These are phyloP conservation scores for Gastrophysa polygoni DNA, from an alignment of 2,888 invertebrate species.

Conservation along the genomic window DNA sequence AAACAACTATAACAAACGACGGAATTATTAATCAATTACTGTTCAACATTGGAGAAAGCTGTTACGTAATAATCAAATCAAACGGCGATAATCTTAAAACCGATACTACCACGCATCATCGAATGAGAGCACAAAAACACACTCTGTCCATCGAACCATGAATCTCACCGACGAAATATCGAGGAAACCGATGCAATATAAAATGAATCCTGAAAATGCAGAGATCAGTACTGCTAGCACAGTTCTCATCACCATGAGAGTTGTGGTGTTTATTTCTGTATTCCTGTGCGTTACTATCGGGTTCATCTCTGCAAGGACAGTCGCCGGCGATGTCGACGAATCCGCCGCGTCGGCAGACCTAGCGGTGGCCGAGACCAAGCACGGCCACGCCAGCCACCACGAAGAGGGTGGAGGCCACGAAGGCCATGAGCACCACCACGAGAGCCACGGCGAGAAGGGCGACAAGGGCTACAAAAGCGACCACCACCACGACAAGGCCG, in stretches of 20 bases:
- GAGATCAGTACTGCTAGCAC: constrained; percentile 8
- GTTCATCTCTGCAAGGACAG: constrained; percentile 47
- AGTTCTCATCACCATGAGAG: constrained; percentile 47
- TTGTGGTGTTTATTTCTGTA: constrained; percentile 48
- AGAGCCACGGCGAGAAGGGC: constrained; percentile 75
- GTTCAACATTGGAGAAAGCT: constrained; percentile 9
- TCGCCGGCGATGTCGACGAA: constrained; percentile 50
- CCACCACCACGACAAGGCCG: constrained; percentile 80
- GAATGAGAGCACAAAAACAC: constrained; percentile 12
- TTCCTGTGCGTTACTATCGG: constrained; percentile 48
- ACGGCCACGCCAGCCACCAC: constrained; percentile 59
- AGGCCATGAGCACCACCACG: constrained; percentile 71
- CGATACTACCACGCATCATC: constrained; percentile 4
- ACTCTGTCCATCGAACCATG: constrained; percentile 10
- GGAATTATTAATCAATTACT: constrained; percentile 4
- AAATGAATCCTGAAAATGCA: constrained; percentile 13
- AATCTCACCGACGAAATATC: neutral
- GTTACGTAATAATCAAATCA: constrained; percentile 19
- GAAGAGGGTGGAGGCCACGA: constrained; percentile 74
- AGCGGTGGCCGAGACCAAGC: constrained; percentile 56
- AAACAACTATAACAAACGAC: no score
- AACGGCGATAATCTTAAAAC: constrained; percentile 1
- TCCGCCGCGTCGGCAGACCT: constrained; percentile 52
- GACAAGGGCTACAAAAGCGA: constrained; percentile 77
- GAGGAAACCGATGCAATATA: constrained; percentile 20